Base-by-base conservation (phyloP, 2,888 invertebrate species). In the Leptopilina syphax region DNA sequence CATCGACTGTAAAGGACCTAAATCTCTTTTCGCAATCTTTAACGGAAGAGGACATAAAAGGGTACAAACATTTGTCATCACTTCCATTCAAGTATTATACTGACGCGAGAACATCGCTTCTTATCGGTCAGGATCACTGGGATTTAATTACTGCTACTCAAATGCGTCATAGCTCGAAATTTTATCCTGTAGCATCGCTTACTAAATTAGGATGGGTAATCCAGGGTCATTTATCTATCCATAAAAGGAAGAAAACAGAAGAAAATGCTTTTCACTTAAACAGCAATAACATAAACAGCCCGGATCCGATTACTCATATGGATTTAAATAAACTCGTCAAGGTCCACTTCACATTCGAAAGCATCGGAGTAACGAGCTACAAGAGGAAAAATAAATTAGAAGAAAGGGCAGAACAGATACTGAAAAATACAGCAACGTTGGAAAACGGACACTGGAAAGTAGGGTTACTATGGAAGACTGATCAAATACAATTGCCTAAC, bases 61-160 rank as follows among this genome's bases (percentile, higher is more conserved):
- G 41, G 0, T 79, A 67, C 67, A 12, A 47, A 10, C 79, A 79
- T 8, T 12, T 66, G 3, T 0, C 24, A 10, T 7, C 76, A 7
- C 6, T 77, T 18, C 60, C 57, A 1, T 0, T 79, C 4, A 27
- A 47, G 1, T 34, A n/a, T 0, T 80, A 77, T n/a, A 9, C 12
- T 0, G 5, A 6, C 9, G 70, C 34, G 8, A 60, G 3, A 6
- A 78, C 81, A 1, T 65, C 44, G 24, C 9, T 81, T 13, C 27
- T 80, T 13, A 81, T 81, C 12, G 79, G 81, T 1, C 81, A 81
- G 41, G 79, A 79, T 24, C 60, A 81, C 24, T 81, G 81, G 81
- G 77, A 81, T 10, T 44, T 81, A 3, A 44, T 76, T 18, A n/a
- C 73, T 9, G 63, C 81, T 8, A 9, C 65, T 7, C 47, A 79